Conservation (phyloP, 2,888 invertebrate genomes). For the Esperia sulphurella region DNA sequence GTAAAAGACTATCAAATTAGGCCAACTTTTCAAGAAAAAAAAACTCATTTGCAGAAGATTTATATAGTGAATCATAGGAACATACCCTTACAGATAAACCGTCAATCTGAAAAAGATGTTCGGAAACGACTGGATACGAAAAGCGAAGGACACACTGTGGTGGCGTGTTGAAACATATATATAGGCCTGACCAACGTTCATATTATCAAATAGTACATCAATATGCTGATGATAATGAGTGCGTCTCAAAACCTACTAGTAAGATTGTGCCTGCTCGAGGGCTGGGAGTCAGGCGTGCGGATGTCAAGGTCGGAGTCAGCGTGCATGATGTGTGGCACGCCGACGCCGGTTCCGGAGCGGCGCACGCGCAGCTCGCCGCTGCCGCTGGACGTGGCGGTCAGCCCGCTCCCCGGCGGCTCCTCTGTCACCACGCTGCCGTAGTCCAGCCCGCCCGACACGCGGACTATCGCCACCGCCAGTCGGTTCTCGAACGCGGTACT, state of each 20-base stretch:
- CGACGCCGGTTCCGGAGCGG: constrained; percentile 9
- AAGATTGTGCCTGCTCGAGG: constrained; percentile 44
- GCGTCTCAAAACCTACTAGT: constrained; percentile 39
- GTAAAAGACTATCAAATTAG: no score
- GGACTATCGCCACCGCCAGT: constrained; percentile 92
- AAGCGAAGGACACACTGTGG: no score
- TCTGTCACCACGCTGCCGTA: constrained; percentile 77
- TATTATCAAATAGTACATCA: no score
- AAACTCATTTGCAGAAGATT: no score
- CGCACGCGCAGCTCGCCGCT: constrained; percentile 67
- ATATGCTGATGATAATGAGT: no score
- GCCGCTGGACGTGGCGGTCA: constrained; percentile 59
- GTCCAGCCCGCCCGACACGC: constrained; percentile 92
- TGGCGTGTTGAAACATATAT: no score
- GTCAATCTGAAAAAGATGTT: no score
- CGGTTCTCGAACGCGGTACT: constrained; percentile 96
- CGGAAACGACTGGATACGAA: no score
- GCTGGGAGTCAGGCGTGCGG: constrained; percentile 47
- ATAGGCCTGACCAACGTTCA: no score
- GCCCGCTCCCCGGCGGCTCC: constrained; percentile 58
- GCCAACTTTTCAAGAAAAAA: no score
- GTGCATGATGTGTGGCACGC: constrained; percentile 77
- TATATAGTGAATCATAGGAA: no score
- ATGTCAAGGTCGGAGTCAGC: constrained; percentile 86
- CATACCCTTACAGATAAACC: no score